Evolutionary conservation across 2,113 vertebrate genomes (phyloP).

Genomic region (Oenanthe melanoleuca): DNA sequence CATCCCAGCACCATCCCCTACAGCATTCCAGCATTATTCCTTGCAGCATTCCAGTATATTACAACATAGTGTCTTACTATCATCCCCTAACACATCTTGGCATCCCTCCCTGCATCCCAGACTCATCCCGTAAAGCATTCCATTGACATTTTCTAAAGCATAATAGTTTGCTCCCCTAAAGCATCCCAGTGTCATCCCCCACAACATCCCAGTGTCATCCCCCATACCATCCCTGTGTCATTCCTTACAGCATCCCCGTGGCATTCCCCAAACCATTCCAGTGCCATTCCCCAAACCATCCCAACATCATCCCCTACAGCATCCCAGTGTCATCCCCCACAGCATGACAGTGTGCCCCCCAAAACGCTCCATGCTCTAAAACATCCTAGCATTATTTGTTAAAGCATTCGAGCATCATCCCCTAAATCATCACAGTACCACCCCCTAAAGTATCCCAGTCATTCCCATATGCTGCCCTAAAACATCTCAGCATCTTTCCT

Average conservation of each 20-base stretch:
- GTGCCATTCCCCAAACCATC: background rate
- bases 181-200: no score
- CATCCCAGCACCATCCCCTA: background rate
- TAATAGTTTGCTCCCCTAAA: no score
- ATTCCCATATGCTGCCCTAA: background rate
- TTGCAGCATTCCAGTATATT: background rate
- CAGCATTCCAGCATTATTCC: background rate
- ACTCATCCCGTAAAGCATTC: background rate
- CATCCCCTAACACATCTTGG: background rate
- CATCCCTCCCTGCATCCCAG: background rate
- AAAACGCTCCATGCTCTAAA: background rate
- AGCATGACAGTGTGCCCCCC: background rate
- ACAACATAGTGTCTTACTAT: no score
- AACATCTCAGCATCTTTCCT: background rate
- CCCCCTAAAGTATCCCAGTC: background rate
- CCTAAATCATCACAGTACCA: background rate
- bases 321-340: accelerated
- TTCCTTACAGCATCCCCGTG: background rate
- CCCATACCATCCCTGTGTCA: background rate
- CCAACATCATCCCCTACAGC: accelerated
- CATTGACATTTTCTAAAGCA: background rate
- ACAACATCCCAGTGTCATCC: background rate
- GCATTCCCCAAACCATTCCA: background rate
- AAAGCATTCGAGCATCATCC: accelerated
- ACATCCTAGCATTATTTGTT: background rate